Base-by-base conservation (phyloP, 1,140 invertebrate species). In the Matsumurasca onukii region DNA sequence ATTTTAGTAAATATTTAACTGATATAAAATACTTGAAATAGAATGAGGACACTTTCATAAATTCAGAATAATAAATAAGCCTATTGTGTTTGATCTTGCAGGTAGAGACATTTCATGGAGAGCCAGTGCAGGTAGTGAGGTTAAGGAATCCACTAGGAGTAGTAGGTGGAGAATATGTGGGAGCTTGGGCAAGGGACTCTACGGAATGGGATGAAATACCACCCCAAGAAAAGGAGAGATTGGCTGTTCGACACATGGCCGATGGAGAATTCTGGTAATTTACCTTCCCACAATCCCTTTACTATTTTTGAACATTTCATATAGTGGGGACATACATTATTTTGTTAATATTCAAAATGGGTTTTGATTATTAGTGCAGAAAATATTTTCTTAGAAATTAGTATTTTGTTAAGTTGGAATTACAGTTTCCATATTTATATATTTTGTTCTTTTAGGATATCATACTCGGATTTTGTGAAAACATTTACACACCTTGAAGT, bases 401-500 rank as follows among this genome's bases (percentile, higher is more conserved):
- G n/a, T n/a, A n/a, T n/a, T n/a, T n/a, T n/a, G n/a, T n/a, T n/a
- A n/a, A n/a, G n/a, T n/a, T n/a, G n/a, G n/a, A n/a, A n/a, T n/a
- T n/a, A n/a, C n/a, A n/a, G n/a, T n/a, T n/a, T n/a, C n/a, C n/a
- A n/a, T n/a, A n/a, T n/a, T n/a, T 2, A 9, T 24, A 20, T 30
- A 49, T 67, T 45, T 3, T 59, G 67, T 45, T 65, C 51, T 71
- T 72, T 0, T 69, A 88, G 86, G 88, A 93, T 96, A 81, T 86
- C 91, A 0, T 93, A 91, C 75, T 85, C 86, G 3, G 93, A 95
- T 76, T 94, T 96, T 74, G 85, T 91, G 31, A 88, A 90, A 75
- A 89, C 90, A 0, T 96, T 95, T 78, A 90, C 89, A 5, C 88
- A 90, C 66, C 79, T 96, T 61, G 93, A 96, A 81, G 86, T 94